Evolutionary conservation across 2,888 invertebrate genomes (phyloP).

Genomic region (Aphodius granarius): DNA sequence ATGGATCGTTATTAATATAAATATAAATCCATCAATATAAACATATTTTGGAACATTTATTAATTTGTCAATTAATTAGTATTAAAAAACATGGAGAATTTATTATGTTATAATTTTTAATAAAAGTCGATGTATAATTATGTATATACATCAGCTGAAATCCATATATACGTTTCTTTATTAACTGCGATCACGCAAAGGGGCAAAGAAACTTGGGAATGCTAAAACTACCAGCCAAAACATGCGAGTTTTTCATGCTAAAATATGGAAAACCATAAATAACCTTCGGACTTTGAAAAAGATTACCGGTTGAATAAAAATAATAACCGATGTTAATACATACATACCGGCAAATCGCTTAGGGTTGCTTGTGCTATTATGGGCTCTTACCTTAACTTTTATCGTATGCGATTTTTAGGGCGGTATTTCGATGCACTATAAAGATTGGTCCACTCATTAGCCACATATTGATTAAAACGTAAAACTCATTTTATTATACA

Average conservation of each 20-base stretch:
- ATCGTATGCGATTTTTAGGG: background rate
- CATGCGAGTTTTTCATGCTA: background rate
- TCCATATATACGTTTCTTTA: background rate
- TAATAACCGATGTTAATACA: background rate
- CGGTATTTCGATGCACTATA: background rate
- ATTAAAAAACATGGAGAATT: no score
- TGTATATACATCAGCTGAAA: background rate
- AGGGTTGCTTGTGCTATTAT: no score
- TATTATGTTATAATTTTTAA: no score
- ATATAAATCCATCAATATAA: no score
- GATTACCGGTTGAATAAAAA: background rate
- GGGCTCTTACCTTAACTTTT: background rate
- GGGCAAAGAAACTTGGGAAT: background rate
- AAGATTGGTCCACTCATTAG: conserved; percentile 10
- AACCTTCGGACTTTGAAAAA: background rate
- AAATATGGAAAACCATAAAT: background rate
- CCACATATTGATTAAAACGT: conserved; percentile 7
- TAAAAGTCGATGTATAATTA: background rate
- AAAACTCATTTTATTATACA: background rate
- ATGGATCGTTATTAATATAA: no score
- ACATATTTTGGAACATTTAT: no score
- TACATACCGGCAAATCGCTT: background rate
- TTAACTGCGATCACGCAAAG: background rate
- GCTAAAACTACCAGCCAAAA: background rate
- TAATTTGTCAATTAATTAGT: no score